Evolutionary conservation across 2,888 invertebrate genomes (phyloP), one percentile per base, ranked within the genome.

Genomic region (Tetragonisca angustula): DNA sequence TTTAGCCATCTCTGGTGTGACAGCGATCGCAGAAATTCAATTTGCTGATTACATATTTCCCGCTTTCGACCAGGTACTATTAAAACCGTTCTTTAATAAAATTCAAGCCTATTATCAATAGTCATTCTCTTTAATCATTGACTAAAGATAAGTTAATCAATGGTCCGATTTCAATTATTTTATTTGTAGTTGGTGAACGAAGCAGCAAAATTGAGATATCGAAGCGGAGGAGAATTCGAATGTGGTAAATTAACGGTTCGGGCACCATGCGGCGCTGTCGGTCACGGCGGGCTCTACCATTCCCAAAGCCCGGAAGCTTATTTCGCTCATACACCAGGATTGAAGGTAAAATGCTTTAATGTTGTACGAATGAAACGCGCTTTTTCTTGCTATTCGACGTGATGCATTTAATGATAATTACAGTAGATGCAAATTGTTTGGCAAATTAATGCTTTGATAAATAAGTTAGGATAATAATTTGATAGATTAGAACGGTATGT

Each of bases 1-100:
- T 0, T 95, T 98, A 19, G 99, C 99, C 0, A 97, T 96, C 11
- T 97, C 97, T 0, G 99, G 99, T 0, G 96, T 98, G 0, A 99
- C 99, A 0, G 98, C 99, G 0, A 98, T 99, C 75, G 99, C 99
- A 0, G 99, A 99, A 95, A 99, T 99, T 93, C 99, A 99, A 95
- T 99, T 99, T 95, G 99, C 99, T 0, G 99, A 99, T 95, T 99
- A 99, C 93, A 99, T 99, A 89, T 99, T 98, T 94, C 99, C 99
- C 4, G 99, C 99, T 2, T 99, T 99, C 95, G 99, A 99, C 95
- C 99, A 99, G 96, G 98, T 98, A 90, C 52, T 70, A 19, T 36
- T 15, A 36, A 32, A 36, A 36, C 2, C 1, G 4, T 0, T 36
- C 13, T 36, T 36, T 36, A 13, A 27, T 13, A 62, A 13, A 32